Conservation (phyloP, 2,888 invertebrate genomes). For the Hirtodrosophila trivittata region DNA sequence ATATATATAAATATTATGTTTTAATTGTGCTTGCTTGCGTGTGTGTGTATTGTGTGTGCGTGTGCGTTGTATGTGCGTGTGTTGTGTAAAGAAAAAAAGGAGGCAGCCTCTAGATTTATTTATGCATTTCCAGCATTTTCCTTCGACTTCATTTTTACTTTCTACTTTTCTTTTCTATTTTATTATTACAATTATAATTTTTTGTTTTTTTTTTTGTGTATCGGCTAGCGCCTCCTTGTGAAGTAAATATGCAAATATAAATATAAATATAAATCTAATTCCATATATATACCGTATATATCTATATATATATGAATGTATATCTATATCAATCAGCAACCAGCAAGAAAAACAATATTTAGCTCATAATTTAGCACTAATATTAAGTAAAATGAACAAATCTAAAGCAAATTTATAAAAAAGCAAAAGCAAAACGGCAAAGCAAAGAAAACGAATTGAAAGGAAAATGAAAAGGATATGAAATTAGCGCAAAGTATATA, state of each 20-base stretch:
- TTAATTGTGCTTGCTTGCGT: conserved; percentile 43
- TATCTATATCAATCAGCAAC: not conserved
- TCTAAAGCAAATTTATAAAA: conserved; percentile 48
- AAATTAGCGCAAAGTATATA: conserved; percentile 73
- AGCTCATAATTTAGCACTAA: conserved; percentile 76
- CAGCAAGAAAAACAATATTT: conserved; percentile 54
- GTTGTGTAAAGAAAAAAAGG: conserved; percentile 59
- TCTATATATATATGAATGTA: conserved; percentile 21
- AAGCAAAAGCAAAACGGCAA: conserved; percentile 18
- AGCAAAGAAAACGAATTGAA: conserved; percentile 14
- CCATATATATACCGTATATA: conserved; percentile 27
- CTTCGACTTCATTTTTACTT: conserved; percentile 47
- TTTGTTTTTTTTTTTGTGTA: conserved; percentile 44
- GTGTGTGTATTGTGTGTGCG: conserved; percentile 50
- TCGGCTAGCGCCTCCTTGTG: conserved; percentile 49
- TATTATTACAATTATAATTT: conserved; percentile 33
- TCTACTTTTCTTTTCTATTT: too few relatives aligned
- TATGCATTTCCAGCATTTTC: conserved; percentile 59
- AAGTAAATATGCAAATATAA: too few relatives aligned
- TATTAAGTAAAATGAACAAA: conserved; percentile 69
- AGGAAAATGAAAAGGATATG: conserved; percentile 5
- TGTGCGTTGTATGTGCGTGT: conserved; percentile 37
- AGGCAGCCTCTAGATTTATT: conserved; percentile 69
- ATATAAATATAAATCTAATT: not conserved
- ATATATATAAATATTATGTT: conserved; percentile 57